Percentiles rank a stretch among this genome's conserved stretches.
phyloP scores from a whole-genome alignment of 2,888 invertebrate genomes.

The Tipula vernalis region DNA sequence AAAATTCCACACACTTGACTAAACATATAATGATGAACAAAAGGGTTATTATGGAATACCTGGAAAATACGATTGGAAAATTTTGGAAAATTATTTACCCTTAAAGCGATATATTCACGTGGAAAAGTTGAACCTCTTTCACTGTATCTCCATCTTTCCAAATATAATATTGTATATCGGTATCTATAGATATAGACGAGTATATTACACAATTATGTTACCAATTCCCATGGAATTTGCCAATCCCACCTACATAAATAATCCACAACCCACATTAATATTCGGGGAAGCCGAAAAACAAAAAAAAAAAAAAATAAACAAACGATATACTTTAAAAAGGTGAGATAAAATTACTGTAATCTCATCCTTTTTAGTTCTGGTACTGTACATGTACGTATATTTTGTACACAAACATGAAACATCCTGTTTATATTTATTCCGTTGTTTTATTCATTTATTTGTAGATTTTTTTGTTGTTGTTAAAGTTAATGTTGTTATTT shows the following conservation, averaged over 20 bases:
- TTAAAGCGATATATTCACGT: background rate
- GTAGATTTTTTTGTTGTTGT: too few relatives aligned
- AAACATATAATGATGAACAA: background rate
- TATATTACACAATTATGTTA: too few relatives aligned
- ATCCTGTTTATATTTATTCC: background rate
- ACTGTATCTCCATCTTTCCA: too few relatives aligned
- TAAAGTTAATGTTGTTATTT: background rate
- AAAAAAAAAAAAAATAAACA: too few relatives aligned
- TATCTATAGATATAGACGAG: too few relatives aligned
- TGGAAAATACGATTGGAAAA: too few relatives aligned
- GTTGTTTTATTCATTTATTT: background rate
- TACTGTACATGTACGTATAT: too few relatives aligned
- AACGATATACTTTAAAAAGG: background rate
- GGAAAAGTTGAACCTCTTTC: background rate
- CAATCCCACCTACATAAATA: too few relatives aligned
- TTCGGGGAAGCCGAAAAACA: background rate
- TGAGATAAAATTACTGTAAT: background rate
- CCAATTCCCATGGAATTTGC: too few relatives aligned
- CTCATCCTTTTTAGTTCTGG: background rate
- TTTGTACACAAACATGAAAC: background rate
- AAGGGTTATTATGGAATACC: too few relatives aligned
- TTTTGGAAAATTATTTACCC: background rate
- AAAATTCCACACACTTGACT: too few relatives aligned
- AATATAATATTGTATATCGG: background rate
- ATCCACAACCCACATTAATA: background rate